phyloP scores from a whole-genome alignment of 1,140 invertebrate species.

The Lordiphosa mommai region DNA sequence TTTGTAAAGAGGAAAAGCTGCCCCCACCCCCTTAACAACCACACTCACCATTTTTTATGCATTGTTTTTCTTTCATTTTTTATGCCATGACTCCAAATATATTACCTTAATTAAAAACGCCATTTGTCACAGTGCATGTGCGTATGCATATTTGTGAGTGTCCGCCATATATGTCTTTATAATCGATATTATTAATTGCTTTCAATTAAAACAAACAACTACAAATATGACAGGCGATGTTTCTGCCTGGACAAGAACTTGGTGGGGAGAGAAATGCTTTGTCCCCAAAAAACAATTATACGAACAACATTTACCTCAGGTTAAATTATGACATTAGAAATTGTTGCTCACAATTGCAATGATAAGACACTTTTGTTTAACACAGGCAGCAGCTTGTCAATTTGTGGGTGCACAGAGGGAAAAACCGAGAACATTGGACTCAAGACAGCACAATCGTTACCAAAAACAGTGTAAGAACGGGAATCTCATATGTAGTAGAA shows the following conservation, averaged over 20 bases:
- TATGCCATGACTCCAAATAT: slow-evolving; percentile 8
- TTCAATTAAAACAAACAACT: slow-evolving; percentile 29
- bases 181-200: slow-evolving; percentile 36
- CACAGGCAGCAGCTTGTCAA: too few relatives aligned
- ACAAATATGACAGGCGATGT: slow-evolving; percentile 2
- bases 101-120: slow-evolving; percentile 24
- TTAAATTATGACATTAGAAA: background rate
- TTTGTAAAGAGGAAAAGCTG: background rate
- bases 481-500: too few relatives aligned
- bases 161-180: slow-evolving; percentile 1
- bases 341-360: too few relatives aligned
- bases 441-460: too few relatives aligned
- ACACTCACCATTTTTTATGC: background rate
- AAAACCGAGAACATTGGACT: too few relatives aligned
- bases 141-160: background rate
- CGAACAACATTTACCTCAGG: too few relatives aligned
- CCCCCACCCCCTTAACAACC: background rate
- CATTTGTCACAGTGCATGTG: slow-evolving; percentile 12
- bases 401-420: too few relatives aligned
- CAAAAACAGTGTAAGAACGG: too few relatives aligned
- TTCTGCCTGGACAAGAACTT: background rate
- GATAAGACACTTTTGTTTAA: too few relatives aligned
- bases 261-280: too few relatives aligned
- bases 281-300: too few relatives aligned
- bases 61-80: background rate